These are phyloP conservation scores for Sinocyclocheilus rhinocerous DNA, from an alignment of 2,113 vertebrate genomes.

Conservation along the genomic window DNA sequence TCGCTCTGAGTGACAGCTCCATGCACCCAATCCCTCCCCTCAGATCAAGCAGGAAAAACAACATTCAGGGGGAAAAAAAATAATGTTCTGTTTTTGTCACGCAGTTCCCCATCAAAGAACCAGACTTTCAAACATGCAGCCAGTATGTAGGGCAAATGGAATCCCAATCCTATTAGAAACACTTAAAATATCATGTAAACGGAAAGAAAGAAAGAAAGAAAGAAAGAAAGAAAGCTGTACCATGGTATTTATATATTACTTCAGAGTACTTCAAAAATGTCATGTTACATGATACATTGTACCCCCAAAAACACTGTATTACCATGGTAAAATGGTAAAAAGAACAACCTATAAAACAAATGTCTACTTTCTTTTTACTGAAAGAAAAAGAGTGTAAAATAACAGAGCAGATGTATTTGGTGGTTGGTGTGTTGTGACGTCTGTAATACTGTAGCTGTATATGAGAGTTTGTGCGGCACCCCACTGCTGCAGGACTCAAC, in stretches of 20 bases:
- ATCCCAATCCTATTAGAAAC: conserved; percentile 60
- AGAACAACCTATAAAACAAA: background rate
- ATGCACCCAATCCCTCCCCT: conserved; percentile 43
- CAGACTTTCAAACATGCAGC: conserved; percentile 57
- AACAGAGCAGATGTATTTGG: background rate
- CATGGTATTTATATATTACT: background rate
- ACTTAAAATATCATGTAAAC: background rate
- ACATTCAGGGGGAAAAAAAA: background rate
- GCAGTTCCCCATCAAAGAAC: conserved; percentile 53
- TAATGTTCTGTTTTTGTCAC: conserved; percentile 46
- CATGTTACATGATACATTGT: background rate
- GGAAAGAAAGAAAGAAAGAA: background rate
- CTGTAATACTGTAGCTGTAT: conserved; percentile 5
- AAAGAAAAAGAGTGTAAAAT: background rate
- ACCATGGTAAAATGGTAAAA: background rate
- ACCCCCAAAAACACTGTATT: background rate
- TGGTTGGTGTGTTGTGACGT: background rate
- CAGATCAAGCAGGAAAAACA: conserved; percentile 28
- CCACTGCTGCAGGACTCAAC: conserved; percentile 24
- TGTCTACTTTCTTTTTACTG: background rate
- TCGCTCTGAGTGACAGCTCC: conserved; percentile 58
- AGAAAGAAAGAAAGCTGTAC: background rate
- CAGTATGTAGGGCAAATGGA: conserved; percentile 63
- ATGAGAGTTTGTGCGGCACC: conserved; percentile 11
- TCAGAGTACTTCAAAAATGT: too few relatives aligned